These are phyloP conservation scores for Rhagoletis pomonella DNA, from an alignment of 1,140 invertebrate species.

Conservation along the genomic window DNA sequence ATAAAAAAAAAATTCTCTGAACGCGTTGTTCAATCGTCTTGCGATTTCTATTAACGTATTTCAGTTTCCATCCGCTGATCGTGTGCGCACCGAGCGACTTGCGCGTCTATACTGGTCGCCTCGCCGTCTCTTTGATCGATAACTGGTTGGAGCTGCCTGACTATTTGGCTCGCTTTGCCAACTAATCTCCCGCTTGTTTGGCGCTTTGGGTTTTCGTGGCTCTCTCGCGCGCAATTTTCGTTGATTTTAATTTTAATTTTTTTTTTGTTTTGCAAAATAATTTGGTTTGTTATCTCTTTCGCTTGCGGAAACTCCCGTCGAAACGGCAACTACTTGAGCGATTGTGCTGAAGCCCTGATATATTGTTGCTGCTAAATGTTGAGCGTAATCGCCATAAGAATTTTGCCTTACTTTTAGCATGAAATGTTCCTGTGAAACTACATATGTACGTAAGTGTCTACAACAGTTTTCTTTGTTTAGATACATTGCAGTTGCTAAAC, in stretches of 20 bases:
- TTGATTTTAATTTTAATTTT: not conserved
- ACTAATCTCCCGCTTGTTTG: not conserved
- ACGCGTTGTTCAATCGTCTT: not conserved
- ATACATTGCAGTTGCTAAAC: too few relatives aligned
- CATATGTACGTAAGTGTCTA: too few relatives aligned
- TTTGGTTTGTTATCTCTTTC: not conserved
- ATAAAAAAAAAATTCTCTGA: not conserved
- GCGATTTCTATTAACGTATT: not conserved
- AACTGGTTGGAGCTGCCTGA: conserved; percentile 28
- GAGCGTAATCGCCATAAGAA: too few relatives aligned
- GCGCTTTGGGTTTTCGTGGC: not conserved
- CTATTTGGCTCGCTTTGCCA: too few relatives aligned
- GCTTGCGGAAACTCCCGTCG: not conserved
- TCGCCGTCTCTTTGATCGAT: too few relatives aligned
- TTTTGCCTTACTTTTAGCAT: too few relatives aligned
- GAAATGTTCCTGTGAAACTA: too few relatives aligned
- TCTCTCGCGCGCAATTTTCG: not conserved
- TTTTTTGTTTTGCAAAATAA: not conserved
- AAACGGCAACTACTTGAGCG: not conserved
- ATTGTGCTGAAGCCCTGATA: not conserved
- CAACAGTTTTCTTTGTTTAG: too few relatives aligned
- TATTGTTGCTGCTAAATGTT: too few relatives aligned
- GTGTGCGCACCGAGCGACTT: not conserved
- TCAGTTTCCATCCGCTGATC: not conserved
- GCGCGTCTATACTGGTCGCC: not conserved